phyloP scores from a whole-genome alignment of 2,888 invertebrate genomes.

The Nephrotoma appendiculata region DNA sequence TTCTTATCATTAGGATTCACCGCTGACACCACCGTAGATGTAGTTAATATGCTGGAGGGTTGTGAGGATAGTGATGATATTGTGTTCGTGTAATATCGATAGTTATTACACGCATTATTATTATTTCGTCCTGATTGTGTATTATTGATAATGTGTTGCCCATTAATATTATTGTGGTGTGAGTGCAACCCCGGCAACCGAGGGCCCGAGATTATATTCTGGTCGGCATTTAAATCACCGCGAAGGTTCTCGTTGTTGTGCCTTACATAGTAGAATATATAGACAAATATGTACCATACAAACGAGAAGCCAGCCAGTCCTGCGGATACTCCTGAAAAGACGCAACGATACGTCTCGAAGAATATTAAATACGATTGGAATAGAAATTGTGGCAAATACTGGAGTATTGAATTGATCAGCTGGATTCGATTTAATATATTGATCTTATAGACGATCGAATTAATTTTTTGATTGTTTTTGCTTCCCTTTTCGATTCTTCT shows the following conservation, averaged over 20 bases:
- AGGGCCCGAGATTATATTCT: neutral
- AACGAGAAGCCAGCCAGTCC: constrained; percentile 15
- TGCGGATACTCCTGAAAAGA: constrained; percentile 15
- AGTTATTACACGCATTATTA: neutral
- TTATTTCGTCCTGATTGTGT: neutral
- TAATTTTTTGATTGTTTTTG: constrained; percentile 11
- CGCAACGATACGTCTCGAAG: constrained; percentile 13
- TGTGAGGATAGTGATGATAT: neutral
- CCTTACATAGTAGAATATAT: constrained; percentile 12
- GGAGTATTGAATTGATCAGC: constrained; percentile 13
- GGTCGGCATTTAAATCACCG: constrained; percentile 3
- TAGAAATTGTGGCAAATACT: constrained; percentile 15
- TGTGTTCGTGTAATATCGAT: neutral
- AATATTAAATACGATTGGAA: constrained; percentile 14
- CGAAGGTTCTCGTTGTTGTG: constrained; percentile 4
- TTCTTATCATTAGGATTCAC: constrained; percentile 12
- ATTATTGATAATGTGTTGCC: neutral
- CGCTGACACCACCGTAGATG: neutral
- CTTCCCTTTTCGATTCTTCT: constrained; percentile 12
- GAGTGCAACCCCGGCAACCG: neutral
- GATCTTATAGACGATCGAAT: constrained; percentile 11
- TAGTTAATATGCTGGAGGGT: neutral
- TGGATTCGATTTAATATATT: constrained; percentile 13
- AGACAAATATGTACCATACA: constrained; percentile 14
- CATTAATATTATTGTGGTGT: neutral